These are phyloP conservation scores for Falco cherrug DNA, from an alignment of 2,797 vertebrate genomes.

Conservation along the genomic window DNA sequence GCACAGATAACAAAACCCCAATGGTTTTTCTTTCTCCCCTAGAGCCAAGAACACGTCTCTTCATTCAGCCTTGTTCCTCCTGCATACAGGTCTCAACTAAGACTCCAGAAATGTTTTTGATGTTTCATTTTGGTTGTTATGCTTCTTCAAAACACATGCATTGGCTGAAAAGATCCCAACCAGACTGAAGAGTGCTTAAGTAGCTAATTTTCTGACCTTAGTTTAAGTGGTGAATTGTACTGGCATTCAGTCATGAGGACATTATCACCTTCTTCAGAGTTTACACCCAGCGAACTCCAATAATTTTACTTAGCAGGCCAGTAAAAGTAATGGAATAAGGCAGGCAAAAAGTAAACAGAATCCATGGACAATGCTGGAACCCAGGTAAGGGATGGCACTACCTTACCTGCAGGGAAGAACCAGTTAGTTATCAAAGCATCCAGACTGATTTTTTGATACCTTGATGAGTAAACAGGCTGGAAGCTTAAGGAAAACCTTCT, in stretches of 20 bases:
- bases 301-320: neutral
- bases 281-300: neutral
- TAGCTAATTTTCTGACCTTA: neutral
- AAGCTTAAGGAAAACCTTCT: neutral
- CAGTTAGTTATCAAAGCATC: neutral
- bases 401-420: neutral
- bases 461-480: neutral
- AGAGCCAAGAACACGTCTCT: neutral
- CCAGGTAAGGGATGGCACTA: neutral
- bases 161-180: neutral
- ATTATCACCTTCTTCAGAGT: neutral
- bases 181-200: neutral
- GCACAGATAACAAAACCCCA: neutral
- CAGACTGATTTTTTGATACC: neutral
- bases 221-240: neutral
- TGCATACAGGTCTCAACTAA: neutral
- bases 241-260: neutral
- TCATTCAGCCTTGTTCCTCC: neutral
- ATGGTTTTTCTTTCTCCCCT: neutral
- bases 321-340: neutral
- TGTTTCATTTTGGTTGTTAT: neutral
- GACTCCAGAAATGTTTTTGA: neutral
- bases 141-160: neutral
- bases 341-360: neutral
- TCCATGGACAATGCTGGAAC: accelerated